Evolutionary conservation across 2,888 invertebrate genomes (phyloP).

Genomic region (Cryptosula pallasiana): DNA sequence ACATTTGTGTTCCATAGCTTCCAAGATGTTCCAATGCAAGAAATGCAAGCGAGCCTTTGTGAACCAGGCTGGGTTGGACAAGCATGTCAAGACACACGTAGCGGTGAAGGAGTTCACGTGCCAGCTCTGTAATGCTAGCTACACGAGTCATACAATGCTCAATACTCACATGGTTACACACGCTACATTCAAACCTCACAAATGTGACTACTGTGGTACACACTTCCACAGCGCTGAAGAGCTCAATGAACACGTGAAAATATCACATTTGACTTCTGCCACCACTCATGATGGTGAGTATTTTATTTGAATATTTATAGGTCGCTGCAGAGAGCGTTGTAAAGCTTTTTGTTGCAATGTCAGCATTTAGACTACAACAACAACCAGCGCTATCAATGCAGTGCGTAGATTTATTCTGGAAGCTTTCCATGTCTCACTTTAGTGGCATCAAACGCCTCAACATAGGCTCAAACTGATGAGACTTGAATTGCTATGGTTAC

Average conservation of each 20-base stretch:
- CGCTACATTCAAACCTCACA: constrained; percentile 51
- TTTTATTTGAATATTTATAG: too few relatives aligned
- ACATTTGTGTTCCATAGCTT: background rate
- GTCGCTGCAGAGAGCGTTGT: too few relatives aligned
- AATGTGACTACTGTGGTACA: constrained; percentile 44
- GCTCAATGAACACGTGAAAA: constrained; percentile 41
- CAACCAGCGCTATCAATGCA: too few relatives aligned
- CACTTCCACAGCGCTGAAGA: constrained; percentile 41
- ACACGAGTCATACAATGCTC: constrained; percentile 31
- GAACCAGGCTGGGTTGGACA: constrained; percentile 9
- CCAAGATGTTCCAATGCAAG: constrained; percentile 6
- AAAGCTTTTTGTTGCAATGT: too few relatives aligned
- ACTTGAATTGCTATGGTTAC: too few relatives aligned
- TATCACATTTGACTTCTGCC: background rate
- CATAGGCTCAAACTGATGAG: too few relatives aligned
- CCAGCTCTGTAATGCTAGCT: constrained; percentile 6
- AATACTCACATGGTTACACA: constrained; percentile 50
- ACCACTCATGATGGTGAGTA: background rate
- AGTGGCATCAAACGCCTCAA: too few relatives aligned
- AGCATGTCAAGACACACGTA: constrained; percentile 2
- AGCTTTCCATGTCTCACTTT: too few relatives aligned
- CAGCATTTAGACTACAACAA: too few relatives aligned
- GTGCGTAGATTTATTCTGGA: too few relatives aligned
- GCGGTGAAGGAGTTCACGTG: constrained; percentile 21
- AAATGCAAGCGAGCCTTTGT: constrained; percentile 18